Conservation (phyloP, 2,888 invertebrate species). For the Nemotelus nigrinus region DNA sequence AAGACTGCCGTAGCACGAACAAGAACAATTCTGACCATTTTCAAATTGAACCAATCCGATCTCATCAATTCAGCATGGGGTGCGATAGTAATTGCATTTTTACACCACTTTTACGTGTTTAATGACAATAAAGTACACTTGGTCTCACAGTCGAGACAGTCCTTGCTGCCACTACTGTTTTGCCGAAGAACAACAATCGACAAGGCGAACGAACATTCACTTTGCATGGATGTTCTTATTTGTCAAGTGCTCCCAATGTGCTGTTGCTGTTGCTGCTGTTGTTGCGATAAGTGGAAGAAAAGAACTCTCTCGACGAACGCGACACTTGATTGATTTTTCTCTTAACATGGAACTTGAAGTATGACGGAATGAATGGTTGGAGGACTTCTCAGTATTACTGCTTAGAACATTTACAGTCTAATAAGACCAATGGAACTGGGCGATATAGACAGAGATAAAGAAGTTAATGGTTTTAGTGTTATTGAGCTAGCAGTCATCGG, state of each 20-base stretch:
- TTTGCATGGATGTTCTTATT: not conserved
- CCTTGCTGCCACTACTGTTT: not conserved
- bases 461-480: not conserved
- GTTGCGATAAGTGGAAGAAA: not conserved
- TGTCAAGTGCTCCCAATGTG: not conserved
- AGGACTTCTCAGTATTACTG: not conserved
- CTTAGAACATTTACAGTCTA: not conserved
- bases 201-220: slow-evolving; percentile 5
- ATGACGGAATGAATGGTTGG: not conserved
- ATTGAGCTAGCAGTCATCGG: too few species aligned
- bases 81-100: slow-evolving; percentile 18
- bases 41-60: slow-evolving; percentile 19
- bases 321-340: slow-evolving; percentile 26
- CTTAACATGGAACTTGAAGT: not conserved
- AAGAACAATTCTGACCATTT: slow-evolving; percentile 2
- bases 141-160: not conserved
- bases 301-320: not conserved
- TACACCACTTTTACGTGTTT: slow-evolving; percentile 22
- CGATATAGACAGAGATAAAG: not conserved
- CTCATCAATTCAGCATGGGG: not conserved
- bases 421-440: not conserved
- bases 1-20: too few species aligned
- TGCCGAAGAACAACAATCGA: not conserved
- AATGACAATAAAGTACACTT: slow-evolving; percentile 19
- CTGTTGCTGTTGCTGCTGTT: not conserved